Base-by-base conservation (phyloP, 1,140 invertebrate species). In the Heliconius eleuchia region DNA sequence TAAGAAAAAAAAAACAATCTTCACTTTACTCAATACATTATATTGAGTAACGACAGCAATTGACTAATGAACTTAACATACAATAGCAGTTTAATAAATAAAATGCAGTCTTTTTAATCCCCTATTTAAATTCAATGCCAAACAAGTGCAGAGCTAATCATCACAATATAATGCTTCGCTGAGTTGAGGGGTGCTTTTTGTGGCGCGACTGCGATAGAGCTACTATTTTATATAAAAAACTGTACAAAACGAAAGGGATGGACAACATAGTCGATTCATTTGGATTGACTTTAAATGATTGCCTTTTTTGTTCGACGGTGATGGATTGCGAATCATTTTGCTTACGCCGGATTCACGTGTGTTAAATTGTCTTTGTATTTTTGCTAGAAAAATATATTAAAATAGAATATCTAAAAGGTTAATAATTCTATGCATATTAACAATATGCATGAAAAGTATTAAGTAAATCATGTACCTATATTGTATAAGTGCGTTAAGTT, bases 101-200 rank as follows among this genome's bases (percentile, higher is more conserved):
- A 91, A 91, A 91, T 83, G 87, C 88, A 84, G 82, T 87, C 84
- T 85, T 85, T 89, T 89, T 93, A 94, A 93, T 93, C 91, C 89
- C 92, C 92, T 84, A 93, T 94, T 94, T 94, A 93, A 93, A 94
- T 94, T 93, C 92, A 93, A 94, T 94, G 88, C 83, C 81, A 82
- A 84, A 91, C 92, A 93, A 94, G 92, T 93, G 93, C 91, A 89
- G 84, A 86, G 83, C 88, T 93, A 93, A 93, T 94, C 92, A 93
- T 93, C 89, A 90, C 92, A 93, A 93, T 94, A 94, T 94, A 94
- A 94, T 93, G 92, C 89, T 87, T 86, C 91, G 85, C 77, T 84
- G 89, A 85, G 84, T 90, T 77, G 71, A 85, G 87, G 87, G 88
- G 76, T 86, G 76, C 74, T 90, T 90, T 92, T 92, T 92, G 86